Evolutionary conservation across 2,888 invertebrate species (phyloP).

Genomic region (Rotaria sp.): DNA sequence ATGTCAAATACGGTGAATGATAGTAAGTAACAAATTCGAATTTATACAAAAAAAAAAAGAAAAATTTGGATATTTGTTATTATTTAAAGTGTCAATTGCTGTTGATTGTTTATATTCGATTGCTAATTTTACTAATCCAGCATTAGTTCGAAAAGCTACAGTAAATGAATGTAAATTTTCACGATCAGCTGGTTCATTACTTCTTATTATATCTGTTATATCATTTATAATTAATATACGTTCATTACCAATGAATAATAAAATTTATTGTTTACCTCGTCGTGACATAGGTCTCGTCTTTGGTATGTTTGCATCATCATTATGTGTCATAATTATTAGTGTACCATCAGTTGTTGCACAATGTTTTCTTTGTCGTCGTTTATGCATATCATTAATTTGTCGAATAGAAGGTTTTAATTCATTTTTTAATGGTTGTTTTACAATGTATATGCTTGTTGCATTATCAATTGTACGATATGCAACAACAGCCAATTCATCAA

Average conservation of each 20-base stretch:
- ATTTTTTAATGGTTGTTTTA: neutral
- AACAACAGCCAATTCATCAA: neutral
- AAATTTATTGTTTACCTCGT: neutral
- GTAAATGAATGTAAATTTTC: neutral
- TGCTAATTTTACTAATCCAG: neutral
- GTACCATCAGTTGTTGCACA: neutral
- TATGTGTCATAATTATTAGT: neutral
- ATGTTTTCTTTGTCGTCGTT: conserved; percentile 17
- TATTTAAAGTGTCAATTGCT: neutral
- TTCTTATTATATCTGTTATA: neutral
- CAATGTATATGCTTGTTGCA: neutral
- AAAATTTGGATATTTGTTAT: too few species aligned
- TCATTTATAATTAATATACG: neutral
- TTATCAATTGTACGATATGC: neutral
- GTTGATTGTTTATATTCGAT: neutral
- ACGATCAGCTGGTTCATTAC: neutral
- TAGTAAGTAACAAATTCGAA: too few species aligned
- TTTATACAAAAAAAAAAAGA: too few species aligned
- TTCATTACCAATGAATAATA: neutral
- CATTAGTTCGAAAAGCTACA: neutral
- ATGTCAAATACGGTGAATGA: too few species aligned
- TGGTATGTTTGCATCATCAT: neutral
- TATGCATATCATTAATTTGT: neutral
- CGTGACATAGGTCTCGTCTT: neutral
- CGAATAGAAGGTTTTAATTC: neutral